phyloP scores from a whole-genome alignment of 2,113 vertebrate genomes.

The Ammospiza caudacuta region DNA sequence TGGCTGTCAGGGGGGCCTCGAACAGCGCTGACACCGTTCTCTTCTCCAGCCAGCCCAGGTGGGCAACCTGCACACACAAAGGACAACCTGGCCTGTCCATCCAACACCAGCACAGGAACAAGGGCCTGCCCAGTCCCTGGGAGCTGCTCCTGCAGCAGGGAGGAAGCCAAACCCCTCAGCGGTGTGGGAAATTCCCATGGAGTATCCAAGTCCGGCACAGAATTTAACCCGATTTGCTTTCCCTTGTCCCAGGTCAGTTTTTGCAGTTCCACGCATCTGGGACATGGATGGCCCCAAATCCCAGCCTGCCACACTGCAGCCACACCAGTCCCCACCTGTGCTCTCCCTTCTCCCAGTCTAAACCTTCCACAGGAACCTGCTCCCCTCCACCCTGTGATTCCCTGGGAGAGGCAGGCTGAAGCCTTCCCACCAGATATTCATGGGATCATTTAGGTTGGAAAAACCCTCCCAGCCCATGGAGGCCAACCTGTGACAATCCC shows the following conservation, averaged over 20 bases:
- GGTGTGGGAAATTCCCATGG: accelerated
- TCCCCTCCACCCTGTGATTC: neutral
- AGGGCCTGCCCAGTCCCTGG: neutral
- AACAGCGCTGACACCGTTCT: conserved; percentile 86
- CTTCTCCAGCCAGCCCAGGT: conserved; percentile 88
- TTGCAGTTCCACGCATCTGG: neutral
- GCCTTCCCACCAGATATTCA: neutral
- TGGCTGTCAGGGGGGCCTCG: conserved; percentile 79
- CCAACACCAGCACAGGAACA: neutral
- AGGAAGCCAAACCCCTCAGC: neutral
- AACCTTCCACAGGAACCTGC: neutral
- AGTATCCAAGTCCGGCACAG: accelerated
- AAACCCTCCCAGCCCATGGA: neutral
- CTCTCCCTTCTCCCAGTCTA: neutral
- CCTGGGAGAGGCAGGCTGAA: neutral
- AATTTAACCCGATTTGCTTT: neutral
- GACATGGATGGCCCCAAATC: neutral
- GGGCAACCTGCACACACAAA: conserved; percentile 77
- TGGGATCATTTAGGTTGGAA: neutral
- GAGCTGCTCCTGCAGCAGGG: neutral
- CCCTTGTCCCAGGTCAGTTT: neutral
- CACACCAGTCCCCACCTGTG: neutral
- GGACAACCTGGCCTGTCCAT: neutral
- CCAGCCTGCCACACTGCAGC: accelerated
- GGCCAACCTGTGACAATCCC: neutral